Conservation (phyloP, 2,113 vertebrate genomes). For the Hassar affinis region DNA sequence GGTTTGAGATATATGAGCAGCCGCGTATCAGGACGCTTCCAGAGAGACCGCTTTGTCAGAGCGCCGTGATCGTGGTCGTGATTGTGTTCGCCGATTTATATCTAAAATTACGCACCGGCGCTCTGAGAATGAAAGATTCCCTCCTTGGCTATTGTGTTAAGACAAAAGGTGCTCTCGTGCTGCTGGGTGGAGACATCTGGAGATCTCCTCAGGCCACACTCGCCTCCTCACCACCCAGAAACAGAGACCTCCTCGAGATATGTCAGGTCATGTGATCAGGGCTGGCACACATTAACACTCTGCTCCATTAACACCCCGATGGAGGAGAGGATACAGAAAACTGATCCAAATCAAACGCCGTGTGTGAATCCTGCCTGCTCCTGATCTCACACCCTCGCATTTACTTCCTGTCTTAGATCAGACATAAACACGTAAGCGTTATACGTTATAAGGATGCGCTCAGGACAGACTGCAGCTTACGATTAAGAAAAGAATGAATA, state of each 20-base stretch:
- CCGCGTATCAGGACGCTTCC: neutral
- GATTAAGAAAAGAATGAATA: no score
- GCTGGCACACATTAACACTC: neutral
- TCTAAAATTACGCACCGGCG: neutral
- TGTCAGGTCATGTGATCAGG: neutral
- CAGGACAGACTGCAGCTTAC: neutral
- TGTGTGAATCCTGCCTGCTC: neutral
- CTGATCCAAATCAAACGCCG: neutral
- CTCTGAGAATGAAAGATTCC: neutral
- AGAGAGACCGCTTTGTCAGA: neutral
- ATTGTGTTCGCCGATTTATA: neutral
- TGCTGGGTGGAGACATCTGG: neutral
- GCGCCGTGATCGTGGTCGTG: neutral
- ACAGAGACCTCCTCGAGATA: neutral
- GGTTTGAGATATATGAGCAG: neutral
- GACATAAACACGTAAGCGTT: no score
- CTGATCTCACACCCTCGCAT: neutral
- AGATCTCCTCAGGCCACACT: constrained; percentile 18
- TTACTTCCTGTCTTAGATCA: neutral
- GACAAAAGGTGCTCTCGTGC: constrained; percentile 22
- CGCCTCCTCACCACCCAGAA: constrained; percentile 11
- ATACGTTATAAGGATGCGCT: no score
- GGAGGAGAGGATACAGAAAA: neutral
- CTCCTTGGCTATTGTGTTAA: constrained; percentile 14
- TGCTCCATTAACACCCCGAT: neutral